phyloP scores from a whole-genome alignment of 2,888 invertebrate species.

The Hedya salicella region DNA sequence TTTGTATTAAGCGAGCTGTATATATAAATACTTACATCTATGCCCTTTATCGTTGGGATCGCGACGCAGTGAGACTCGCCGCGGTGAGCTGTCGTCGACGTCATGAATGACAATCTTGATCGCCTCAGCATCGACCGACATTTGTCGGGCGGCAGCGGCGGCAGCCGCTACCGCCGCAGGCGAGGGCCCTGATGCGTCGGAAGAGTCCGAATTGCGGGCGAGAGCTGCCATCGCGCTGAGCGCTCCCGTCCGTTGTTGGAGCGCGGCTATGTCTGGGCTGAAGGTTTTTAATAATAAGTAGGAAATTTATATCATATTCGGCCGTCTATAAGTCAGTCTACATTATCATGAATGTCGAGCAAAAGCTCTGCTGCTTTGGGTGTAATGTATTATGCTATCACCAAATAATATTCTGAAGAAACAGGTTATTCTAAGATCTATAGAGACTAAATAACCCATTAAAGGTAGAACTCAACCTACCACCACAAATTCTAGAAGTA shows the following conservation, averaged over 20 bases:
- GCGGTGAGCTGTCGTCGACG: conserved; percentile 92
- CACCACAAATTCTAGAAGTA: no score
- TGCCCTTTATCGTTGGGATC: conserved; percentile 94
- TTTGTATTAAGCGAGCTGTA: background rate
- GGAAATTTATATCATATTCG: background rate
- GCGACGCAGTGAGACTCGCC: conserved; percentile 89
- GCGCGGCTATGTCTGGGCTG: conserved; percentile 90
- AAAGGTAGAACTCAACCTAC: no score
- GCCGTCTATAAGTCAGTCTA: no score
- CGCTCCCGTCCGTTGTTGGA: conserved; percentile 86
- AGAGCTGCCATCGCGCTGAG: conserved; percentile 77
- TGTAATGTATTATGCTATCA: no score
- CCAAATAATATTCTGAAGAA: no score
- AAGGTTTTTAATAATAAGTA: background rate
- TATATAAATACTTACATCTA: conserved; percentile 87
- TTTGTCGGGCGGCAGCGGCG: conserved; percentile 89
- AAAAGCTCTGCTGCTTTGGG: no score
- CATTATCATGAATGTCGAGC: no score
- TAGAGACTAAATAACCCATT: no score
- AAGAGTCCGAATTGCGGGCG: conserved; percentile 67
- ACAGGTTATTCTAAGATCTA: no score
- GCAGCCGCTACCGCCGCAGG: conserved; percentile 78
- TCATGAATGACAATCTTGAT: conserved; percentile 97
- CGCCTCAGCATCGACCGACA: conserved; percentile 95
- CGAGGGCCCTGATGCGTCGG: conserved; percentile 67